These are phyloP conservation scores for Macrochelys suwanniensis DNA, from an alignment of 2,797 vertebrate genomes.

Conservation along the genomic window DNA sequence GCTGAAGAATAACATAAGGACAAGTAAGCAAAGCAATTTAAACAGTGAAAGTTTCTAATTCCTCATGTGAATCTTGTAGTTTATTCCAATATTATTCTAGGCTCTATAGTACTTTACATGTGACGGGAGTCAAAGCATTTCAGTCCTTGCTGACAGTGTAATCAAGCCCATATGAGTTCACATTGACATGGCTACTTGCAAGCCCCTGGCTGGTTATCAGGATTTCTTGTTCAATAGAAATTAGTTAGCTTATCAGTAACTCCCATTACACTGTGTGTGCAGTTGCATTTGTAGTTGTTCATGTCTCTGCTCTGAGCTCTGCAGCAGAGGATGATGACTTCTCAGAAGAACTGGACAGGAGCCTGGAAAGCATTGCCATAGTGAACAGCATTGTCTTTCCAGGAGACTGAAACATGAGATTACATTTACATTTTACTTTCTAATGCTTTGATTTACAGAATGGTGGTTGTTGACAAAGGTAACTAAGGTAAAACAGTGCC, in stretches of 20 bases:
- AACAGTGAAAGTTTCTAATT: background rate
- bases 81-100: background rate
- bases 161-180: background rate
- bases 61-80: background rate
- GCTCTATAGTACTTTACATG: background rate
- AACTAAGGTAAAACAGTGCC: background rate
- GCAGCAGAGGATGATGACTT: background rate
- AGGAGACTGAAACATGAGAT: background rate
- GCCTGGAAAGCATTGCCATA: background rate
- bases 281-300: conserved; percentile 15
- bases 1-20: background rate
- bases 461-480: background rate
- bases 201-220: background rate
- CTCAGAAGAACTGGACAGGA: background rate
- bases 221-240: background rate
- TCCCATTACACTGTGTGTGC: background rate
- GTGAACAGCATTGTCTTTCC: background rate
- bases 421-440: background rate
- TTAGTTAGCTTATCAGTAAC: conserved; percentile 1
- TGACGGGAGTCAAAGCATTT: background rate
- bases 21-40: background rate
- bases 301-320: background rate
- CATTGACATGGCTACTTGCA: background rate
- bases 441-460: background rate
- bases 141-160: background rate